These are phyloP conservation scores for Diarsia rubi DNA, from an alignment of 2,888 invertebrate genomes.

Conservation along the genomic window DNA sequence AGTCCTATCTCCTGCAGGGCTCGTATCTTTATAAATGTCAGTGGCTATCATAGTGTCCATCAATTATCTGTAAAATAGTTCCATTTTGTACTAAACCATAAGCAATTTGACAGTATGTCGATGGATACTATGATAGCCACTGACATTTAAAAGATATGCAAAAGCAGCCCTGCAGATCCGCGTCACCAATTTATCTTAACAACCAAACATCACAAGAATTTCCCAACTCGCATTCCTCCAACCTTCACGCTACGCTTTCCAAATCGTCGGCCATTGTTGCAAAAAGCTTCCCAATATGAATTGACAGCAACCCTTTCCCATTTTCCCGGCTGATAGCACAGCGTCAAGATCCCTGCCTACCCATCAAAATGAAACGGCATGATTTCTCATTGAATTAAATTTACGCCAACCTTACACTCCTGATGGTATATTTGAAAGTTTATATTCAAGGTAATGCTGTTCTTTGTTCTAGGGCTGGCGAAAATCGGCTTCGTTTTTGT, in stretches of 20 bases:
- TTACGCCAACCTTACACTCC: constrained; percentile 45
- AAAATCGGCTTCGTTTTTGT: neutral
- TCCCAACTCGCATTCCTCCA: neutral
- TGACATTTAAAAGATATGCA: too few species aligned
- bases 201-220: neutral
- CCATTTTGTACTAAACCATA: too few species aligned
- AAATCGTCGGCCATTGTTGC: neutral
- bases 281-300: constrained; percentile 17
- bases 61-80: too few species aligned
- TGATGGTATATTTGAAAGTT: constrained; percentile 56
- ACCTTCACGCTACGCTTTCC: neutral
- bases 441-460: constrained; percentile 49
- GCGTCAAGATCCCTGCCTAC: neutral
- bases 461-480: constrained; percentile 47
- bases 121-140: too few species aligned
- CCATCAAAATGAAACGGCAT: constrained; percentile 22
- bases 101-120: too few species aligned
- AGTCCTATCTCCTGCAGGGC: too few species aligned
- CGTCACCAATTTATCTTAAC: too few species aligned
- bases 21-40: too few species aligned
- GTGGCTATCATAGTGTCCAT: too few species aligned
- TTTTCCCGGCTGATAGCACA: neutral
- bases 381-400: constrained; percentile 54
- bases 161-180: too few species aligned
- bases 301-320: neutral